phyloP scores from a whole-genome alignment of 2,888 invertebrate genomes.

The Malthinus seriepunctatus region DNA sequence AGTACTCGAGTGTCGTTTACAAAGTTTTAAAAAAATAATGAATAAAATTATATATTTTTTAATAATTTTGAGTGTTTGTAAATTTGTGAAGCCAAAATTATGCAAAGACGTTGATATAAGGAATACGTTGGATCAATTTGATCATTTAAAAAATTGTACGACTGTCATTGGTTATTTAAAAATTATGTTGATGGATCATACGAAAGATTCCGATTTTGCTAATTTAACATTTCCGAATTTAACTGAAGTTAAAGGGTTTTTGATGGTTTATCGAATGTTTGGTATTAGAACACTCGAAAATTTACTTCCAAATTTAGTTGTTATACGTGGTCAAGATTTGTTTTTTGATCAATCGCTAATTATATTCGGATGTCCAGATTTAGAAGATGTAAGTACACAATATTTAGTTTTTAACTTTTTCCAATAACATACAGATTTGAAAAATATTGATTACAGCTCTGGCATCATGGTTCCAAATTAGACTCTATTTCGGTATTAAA shows the following conservation, averaged over 20 bases:
- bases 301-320: slow-evolving; percentile 85
- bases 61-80: background rate
- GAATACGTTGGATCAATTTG: slow-evolving; percentile 54
- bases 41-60: background rate
- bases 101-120: slow-evolving; percentile 65
- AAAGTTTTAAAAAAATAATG: background rate
- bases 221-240: slow-evolving; percentile 66
- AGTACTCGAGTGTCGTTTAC: background rate
- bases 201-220: slow-evolving; percentile 32
- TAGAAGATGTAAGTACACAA: slow-evolving; percentile 60
- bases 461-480: no score
- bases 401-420: background rate
- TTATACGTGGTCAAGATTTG: slow-evolving; percentile 81
- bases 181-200: slow-evolving; percentile 67
- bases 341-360: slow-evolving; percentile 77
- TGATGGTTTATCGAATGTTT: slow-evolving; percentile 76
- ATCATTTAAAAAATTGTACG: slow-evolving; percentile 64
- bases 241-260: slow-evolving; percentile 81
- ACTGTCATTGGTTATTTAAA: slow-evolving; percentile 80
- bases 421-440: no score
- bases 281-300: slow-evolving; percentile 70
- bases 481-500: no score
- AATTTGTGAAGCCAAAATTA: slow-evolving; percentile 45
- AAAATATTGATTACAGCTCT: no score
- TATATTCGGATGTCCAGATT: slow-evolving; percentile 69